These are phyloP conservation scores for Glareola pratincola DNA, from an alignment of 2,113 vertebrate genomes.

Conservation along the genomic window DNA sequence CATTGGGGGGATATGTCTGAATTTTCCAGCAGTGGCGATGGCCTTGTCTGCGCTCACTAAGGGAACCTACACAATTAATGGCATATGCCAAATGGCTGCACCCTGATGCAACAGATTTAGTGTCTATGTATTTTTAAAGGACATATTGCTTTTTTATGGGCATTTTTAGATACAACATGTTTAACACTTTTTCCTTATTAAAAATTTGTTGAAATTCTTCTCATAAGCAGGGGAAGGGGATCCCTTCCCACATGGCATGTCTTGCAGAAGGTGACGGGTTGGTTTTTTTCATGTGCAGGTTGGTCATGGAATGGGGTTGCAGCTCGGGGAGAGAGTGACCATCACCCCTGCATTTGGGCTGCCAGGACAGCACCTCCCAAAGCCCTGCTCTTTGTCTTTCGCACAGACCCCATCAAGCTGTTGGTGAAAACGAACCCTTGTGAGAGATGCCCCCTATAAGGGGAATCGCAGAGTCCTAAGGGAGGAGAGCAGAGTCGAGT, in stretches of 20 bases:
- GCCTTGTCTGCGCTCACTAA: background rate
- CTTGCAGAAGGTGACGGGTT: background rate
- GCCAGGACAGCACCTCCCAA: background rate
- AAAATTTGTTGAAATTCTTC: background rate
- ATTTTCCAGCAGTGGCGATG: background rate
- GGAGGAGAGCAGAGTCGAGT: background rate
- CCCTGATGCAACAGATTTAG: background rate
- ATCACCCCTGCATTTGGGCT: background rate
- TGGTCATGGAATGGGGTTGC: accelerated
- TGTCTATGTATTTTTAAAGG: background rate
- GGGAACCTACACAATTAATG: background rate
- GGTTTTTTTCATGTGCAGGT: background rate
- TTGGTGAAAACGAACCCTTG: background rate
- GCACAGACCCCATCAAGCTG: background rate
- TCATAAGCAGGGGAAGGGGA: background rate
- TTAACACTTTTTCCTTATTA: background rate
- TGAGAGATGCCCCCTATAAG: background rate
- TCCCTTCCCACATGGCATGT: background rate
- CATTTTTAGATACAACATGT: background rate
- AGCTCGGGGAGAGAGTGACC: background rate
- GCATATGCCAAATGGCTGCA: background rate
- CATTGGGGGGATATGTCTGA: constrained; percentile 14
- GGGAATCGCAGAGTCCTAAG: background rate
- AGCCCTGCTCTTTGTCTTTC: background rate
- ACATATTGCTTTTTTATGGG: background rate